Percentiles rank a stretch among this genome's conserved stretches.
Evolutionary conservation across 2,888 invertebrate genomes (phyloP).

Genomic region (Cepaea hortensis): DNA sequence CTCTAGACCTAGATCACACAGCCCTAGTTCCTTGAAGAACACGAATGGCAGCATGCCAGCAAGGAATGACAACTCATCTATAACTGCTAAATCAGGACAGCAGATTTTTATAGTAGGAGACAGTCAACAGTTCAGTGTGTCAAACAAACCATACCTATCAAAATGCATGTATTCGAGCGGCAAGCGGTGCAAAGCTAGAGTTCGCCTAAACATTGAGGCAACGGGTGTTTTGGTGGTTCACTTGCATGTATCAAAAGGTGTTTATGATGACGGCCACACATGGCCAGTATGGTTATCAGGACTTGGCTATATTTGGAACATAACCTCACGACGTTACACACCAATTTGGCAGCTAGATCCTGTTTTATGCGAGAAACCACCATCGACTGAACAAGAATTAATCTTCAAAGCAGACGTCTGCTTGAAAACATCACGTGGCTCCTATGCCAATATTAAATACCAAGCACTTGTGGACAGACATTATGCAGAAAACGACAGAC

Average conservation of each 20-base stretch:
- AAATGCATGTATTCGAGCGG: not conserved
- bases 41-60: not conserved
- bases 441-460: not conserved
- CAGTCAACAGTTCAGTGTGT: not conserved
- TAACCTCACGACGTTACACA: not conserved
- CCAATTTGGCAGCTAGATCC: not conserved
- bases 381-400: not conserved
- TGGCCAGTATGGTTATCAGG: constrained; percentile 2
- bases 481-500: not conserved
- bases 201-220: not conserved
- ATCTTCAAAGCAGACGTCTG: not conserved
- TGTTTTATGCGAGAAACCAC: not conserved
- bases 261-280: not conserved
- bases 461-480: not conserved
- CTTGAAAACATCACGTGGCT: not conserved
- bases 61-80: not conserved
- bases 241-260: not conserved
- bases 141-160: not conserved
- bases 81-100: not conserved
- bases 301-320: not conserved
- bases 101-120: not conserved
- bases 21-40: not conserved
- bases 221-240: not conserved
- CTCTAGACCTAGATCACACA: not conserved
- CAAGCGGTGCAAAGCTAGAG: not conserved